These are phyloP conservation scores for Pandemis heparana DNA, from an alignment of 2,888 invertebrate species.

Conservation along the genomic window DNA sequence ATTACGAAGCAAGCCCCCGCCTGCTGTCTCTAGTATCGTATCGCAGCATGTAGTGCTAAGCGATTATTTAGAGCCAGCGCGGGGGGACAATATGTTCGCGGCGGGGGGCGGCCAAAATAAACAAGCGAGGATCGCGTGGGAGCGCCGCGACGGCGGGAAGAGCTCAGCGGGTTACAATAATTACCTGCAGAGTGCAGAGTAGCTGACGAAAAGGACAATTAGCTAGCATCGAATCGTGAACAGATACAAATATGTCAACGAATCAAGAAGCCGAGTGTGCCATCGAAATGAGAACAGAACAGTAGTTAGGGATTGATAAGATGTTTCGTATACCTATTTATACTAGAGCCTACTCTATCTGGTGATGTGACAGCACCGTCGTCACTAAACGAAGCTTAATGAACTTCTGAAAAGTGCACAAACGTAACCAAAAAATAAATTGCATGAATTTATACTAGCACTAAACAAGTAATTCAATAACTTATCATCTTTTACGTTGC, in stretches of 20 bases:
- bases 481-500: too few relatives aligned
- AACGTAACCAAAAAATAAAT: too few relatives aligned
- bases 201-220: background rate
- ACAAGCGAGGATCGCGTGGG: conserved; percentile 51
- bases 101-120: conserved; percentile 52
- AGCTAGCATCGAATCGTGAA: background rate
- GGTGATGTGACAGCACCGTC: too few relatives aligned
- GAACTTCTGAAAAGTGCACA: too few relatives aligned
- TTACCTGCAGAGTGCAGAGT: background rate
- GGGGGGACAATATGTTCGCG: conserved; percentile 50
- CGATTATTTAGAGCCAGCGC: conserved; percentile 35
- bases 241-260: background rate
- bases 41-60: conserved; percentile 29
- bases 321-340: too few relatives aligned
- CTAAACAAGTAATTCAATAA: too few relatives aligned
- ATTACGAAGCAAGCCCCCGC: background rate
- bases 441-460: too few relatives aligned
- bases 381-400: too few relatives aligned
- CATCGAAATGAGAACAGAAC: too few relatives aligned
- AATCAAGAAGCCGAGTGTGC: too few relatives aligned
- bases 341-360: too few relatives aligned
- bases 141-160: conserved; percentile 34
- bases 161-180: conserved; percentile 22
- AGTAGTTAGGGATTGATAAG: too few relatives aligned
- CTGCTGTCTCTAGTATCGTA: background rate